Evolutionary conservation across 2,797 vertebrate genomes (phyloP).

Genomic region (Sebastes melanostomus): DNA sequence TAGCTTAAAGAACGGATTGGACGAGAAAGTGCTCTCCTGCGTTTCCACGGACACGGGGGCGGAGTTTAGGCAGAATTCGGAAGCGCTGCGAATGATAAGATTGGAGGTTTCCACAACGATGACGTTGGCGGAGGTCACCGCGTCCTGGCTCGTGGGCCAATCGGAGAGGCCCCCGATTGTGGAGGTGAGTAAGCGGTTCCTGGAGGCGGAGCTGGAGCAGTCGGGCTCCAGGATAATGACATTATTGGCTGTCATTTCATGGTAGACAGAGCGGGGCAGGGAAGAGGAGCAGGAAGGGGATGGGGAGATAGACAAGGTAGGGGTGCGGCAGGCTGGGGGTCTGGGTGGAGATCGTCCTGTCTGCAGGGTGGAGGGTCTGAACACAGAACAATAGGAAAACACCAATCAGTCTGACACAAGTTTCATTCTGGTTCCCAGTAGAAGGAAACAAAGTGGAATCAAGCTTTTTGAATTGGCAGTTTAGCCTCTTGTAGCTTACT

Average conservation of each 20-base stretch:
- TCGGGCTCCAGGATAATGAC: conserved; percentile 79
- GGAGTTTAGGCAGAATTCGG: conserved; percentile 76
- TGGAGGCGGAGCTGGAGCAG: conserved; percentile 49
- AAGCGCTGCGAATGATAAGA: conserved; percentile 78
- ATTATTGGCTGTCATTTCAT: conserved; percentile 77
- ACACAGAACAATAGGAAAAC: neutral
- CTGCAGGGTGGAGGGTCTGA: conserved; percentile 58
- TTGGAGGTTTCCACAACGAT: conserved; percentile 79
- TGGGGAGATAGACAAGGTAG: conserved; percentile 68
- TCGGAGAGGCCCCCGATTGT: conserved; percentile 51
- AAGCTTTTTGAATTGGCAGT: neutral
- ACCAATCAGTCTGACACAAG: neutral
- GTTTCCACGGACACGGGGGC: conserved; percentile 22
- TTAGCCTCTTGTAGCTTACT: neutral
- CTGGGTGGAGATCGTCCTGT: conserved; percentile 61
- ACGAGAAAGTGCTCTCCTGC: conserved; percentile 74
- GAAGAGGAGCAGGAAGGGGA: conserved; percentile 60
- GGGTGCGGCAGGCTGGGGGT: conserved; percentile 69
- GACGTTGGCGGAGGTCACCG: conserved; percentile 51
- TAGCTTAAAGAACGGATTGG: conserved; percentile 81
- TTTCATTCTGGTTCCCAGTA: neutral
- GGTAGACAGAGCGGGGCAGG: conserved; percentile 59
- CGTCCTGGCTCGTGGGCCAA: conserved; percentile 50
- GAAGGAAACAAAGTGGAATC: neutral
- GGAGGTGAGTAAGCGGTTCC: conserved; percentile 59